Evolutionary conservation across 2,797 vertebrate species (phyloP).

Genomic region (Megaceryle alcyon): DNA sequence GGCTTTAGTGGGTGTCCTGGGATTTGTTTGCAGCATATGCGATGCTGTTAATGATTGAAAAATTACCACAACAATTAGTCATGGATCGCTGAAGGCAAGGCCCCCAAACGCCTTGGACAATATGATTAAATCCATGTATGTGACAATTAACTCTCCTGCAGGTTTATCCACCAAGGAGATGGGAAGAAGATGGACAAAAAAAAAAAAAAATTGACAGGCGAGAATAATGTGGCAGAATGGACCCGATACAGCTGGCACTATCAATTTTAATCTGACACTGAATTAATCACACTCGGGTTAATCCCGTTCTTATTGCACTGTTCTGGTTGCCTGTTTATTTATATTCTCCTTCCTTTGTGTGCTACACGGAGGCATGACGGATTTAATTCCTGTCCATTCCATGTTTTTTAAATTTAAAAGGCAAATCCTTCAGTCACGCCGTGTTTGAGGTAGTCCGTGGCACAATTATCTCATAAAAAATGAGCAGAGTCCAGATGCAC

Average conservation of each 20-base stretch:
- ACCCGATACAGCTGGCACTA: slow-evolving; percentile 87
- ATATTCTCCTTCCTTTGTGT: slow-evolving; percentile 68
- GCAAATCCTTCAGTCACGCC: slow-evolving; percentile 67
- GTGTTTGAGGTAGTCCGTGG: slow-evolving; percentile 75
- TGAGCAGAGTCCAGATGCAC: slow-evolving; percentile 80
- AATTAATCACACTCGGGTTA: slow-evolving; percentile 91
- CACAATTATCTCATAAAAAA: slow-evolving; percentile 84
- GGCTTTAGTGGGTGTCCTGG: slow-evolving; percentile 74
- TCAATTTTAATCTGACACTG: slow-evolving; percentile 87
- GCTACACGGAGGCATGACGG: slow-evolving; percentile 75
- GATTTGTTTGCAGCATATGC: slow-evolving; percentile 91
- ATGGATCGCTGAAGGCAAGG: slow-evolving; percentile 83
- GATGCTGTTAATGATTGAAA: slow-evolving; percentile 93
- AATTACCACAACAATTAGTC: slow-evolving; percentile 89
- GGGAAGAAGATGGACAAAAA: slow-evolving; percentile 62
- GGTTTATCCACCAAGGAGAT: slow-evolving; percentile 80
- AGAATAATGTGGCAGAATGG: slow-evolving; percentile 73
- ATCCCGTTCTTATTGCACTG: slow-evolving; percentile 79
- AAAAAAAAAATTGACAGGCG: slow-evolving; percentile 64
- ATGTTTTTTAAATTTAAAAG: slow-evolving; percentile 78
- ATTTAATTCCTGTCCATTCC: slow-evolving; percentile 78
- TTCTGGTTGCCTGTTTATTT: slow-evolving; percentile 79
- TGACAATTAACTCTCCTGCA: slow-evolving; percentile 93
- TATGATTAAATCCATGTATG: slow-evolving; percentile 98
- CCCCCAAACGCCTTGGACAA: slow-evolving; percentile 82